A percentile compares a stretch with the other conserved stretches of the same genome.
Evolutionary conservation across 2,888 invertebrate genomes (phyloP).

Genomic region (Eupithecia inturbata): DNA sequence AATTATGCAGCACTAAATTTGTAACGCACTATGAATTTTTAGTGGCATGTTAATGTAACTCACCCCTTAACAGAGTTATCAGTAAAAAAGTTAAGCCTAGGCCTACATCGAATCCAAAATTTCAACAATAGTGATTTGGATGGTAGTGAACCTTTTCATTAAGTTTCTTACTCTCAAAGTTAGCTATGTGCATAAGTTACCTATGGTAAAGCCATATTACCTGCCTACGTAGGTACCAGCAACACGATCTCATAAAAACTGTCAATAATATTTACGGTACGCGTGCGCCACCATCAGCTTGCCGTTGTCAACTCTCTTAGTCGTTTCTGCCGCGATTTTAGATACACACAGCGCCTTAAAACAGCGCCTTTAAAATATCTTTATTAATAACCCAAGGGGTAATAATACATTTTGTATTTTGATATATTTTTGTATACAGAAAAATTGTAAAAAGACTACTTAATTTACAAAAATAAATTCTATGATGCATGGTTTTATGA

Average conservation of each 20-base stretch:
- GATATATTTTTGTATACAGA: neutral
- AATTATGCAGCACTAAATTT: slow-evolving; percentile 29
- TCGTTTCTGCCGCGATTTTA: too few relatives aligned
- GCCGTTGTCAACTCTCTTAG: too few relatives aligned
- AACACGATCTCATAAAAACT: too few relatives aligned
- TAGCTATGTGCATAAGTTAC: too few relatives aligned
- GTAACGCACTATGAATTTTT: slow-evolving; percentile 49
- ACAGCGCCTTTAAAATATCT: neutral
- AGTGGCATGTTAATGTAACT: slow-evolving; percentile 40
- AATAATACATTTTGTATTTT: neutral
- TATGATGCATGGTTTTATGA: slow-evolving; percentile 2
- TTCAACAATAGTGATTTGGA: neutral
- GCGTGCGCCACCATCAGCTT: too few relatives aligned
- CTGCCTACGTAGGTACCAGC: too few relatives aligned
- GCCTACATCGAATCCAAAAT: neutral
- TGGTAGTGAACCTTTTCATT: neutral
- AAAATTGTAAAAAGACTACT: neutral
- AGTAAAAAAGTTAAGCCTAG: neutral
- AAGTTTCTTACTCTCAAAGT: too few relatives aligned
- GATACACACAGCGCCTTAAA: too few relatives aligned
- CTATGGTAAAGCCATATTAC: too few relatives aligned
- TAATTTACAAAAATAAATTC: slow-evolving; percentile 9
- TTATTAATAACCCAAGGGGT: neutral
- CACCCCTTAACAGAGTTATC: slow-evolving; percentile 4
- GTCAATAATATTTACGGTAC: too few relatives aligned